A percentile compares a stretch with the other conserved stretches of the same genome.
phyloP scores from a whole-genome alignment of 2,797 vertebrate species.

The Enteromius unitaeniatus region DNA sequence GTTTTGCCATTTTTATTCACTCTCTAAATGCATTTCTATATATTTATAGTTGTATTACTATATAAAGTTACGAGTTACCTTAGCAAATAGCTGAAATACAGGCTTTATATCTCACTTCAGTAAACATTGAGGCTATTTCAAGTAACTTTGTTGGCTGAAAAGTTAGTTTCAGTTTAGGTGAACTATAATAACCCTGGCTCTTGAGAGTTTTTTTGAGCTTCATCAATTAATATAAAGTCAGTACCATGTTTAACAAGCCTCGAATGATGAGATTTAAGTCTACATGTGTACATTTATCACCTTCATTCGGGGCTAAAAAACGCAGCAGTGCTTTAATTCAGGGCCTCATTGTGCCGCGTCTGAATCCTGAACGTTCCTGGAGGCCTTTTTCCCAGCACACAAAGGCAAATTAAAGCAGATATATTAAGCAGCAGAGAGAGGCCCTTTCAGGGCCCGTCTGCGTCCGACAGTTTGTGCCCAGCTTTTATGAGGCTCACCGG shows the following conservation, averaged over 20 bases:
- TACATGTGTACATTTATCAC: neutral
- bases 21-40: neutral
- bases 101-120: neutral
- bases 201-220: neutral
- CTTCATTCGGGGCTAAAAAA: neutral
- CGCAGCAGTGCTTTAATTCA: neutral
- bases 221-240: neutral
- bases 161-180: neutral
- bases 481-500: constrained; percentile 87
- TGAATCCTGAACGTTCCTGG: constrained; percentile 57
- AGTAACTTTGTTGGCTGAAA: neutral
- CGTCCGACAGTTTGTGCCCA: constrained; percentile 79
- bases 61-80: neutral
- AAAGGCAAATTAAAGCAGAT: constrained; percentile 69
- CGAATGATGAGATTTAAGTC: neutral
- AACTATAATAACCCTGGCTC: neutral
- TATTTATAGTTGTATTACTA: neutral
- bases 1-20: too few species aligned
- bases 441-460: constrained; percentile 79
- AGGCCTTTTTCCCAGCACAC: constrained; percentile 56
- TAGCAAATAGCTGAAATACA: too few species aligned
- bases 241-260: neutral
- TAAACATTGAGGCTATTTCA: neutral
- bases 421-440: constrained; percentile 65
- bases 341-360: constrained; percentile 1